Base-by-base conservation (phyloP, 1,140 invertebrate species). In the Stegodyphus dumicola region DNA sequence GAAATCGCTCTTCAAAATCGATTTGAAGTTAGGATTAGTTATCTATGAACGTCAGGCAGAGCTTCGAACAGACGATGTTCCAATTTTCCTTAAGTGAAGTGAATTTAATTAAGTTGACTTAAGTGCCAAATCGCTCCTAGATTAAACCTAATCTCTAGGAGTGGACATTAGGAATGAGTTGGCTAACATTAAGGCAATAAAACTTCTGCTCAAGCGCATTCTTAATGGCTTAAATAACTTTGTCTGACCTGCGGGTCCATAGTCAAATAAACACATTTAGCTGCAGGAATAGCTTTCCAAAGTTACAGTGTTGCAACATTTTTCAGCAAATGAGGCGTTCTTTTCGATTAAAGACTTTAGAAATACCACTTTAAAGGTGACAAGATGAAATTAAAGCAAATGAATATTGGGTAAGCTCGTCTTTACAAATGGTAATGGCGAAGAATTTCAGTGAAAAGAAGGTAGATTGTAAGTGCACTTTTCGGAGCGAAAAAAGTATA, bases 121-220 rank as follows among this genome's bases (percentile, higher is more conserved):
- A 77, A 85, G 81, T 85, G 81, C 73, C 64, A 77, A 85, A 85
- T 85, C 73, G 81, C 66, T 85, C 64, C 64, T 76, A 85, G 81
- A 85, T 85, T 85, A 85, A 85, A 85, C 81, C 65, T 77, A 85
- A 85, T 85, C 81, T 85, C 71, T 77, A 85, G 74, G 74, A 85
- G 73, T 85, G 81, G 73, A 85, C 81, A 85, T 85, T 76, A 85
- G 65, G 66, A 77, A 85, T 77, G 65, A 85, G 81, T 85, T 85
- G 81, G 81, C 73, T 77, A 85, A 77, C 74, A 85, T 76, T 85
- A 85, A 69, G 73, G 81, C 52, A 85, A 85, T 85, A 85, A 85
- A 85, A 85, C 81, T 70, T 76, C 81, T 69, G 65, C 64, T 70
- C 73, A 85, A 69, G 64, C 74, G 73, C 71, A 85, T 60, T 77